These are phyloP conservation scores for Caenorhabditis wallacei DNA, from an alignment of 2,888 invertebrate species.

Conservation along the genomic window DNA sequence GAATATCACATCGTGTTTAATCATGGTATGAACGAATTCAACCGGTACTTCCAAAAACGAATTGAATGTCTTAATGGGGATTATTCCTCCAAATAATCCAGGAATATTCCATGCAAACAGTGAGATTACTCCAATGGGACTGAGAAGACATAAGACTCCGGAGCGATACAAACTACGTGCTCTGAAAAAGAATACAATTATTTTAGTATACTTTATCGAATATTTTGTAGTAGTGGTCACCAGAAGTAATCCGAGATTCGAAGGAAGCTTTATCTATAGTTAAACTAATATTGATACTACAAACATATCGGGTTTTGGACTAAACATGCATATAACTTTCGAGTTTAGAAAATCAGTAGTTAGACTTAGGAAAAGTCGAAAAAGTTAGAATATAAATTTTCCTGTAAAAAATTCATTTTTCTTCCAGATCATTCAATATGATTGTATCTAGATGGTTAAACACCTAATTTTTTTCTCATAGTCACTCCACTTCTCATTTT, in stretches of 20 bases:
- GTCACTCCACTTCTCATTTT: not conserved
- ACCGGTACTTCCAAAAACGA: not conserved
- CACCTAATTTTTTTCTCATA: not conserved
- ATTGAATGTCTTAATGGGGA: not conserved
- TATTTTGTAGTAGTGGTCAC: not conserved
- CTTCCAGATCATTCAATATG: not conserved
- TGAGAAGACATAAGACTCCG: conserved; percentile 45
- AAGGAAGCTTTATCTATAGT: too few species aligned
- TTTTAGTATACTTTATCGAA: not conserved
- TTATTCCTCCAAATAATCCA: not conserved
- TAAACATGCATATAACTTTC: too few species aligned
- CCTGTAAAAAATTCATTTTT: too few species aligned
- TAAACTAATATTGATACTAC: too few species aligned
- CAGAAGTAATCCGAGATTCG: not conserved
- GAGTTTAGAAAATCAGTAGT: too few species aligned
- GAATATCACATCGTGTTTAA: conserved; percentile 52
- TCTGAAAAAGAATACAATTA: conserved; percentile 29
- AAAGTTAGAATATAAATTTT: too few species aligned
- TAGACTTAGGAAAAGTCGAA: too few species aligned
- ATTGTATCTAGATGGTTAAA: not conserved
- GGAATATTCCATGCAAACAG: conserved; percentile 10
- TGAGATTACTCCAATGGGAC: conserved; percentile 45
- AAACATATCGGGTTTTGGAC: too few species aligned
- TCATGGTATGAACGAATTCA: not conserved
- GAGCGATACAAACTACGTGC: conserved; percentile 33